phyloP scores from a whole-genome alignment of 2,888 invertebrate genomes.

The Parelbella ahira region DNA sequence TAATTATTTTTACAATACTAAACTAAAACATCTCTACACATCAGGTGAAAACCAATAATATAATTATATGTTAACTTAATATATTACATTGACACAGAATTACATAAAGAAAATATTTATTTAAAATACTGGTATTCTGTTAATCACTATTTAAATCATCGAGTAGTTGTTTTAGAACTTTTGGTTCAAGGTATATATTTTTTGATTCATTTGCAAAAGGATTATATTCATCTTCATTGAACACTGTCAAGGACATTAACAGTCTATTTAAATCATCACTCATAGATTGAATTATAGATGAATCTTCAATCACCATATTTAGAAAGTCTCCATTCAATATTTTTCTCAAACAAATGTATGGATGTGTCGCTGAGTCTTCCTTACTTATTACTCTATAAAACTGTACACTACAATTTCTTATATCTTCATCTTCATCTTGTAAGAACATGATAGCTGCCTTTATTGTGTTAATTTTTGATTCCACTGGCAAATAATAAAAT shows the following conservation, averaged over 20 bases:
- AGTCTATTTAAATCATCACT: too few species aligned
- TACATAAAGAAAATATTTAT: too few species aligned
- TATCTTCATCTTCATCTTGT: slow-evolving; percentile 78
- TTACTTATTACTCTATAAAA: slow-evolving; percentile 47
- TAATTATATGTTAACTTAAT: too few species aligned
- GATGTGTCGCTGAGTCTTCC: slow-evolving; percentile 39
- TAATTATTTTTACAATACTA: too few species aligned
- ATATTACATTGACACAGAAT: too few species aligned
- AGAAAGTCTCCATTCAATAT: slow-evolving; percentile 50
- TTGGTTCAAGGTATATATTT: slow-evolving; percentile 71
- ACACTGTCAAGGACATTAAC: too few species aligned
- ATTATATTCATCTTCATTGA: slow-evolving; percentile 53
- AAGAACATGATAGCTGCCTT: slow-evolving; percentile 65
- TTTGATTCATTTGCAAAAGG: slow-evolving; percentile 75
- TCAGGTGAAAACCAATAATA: too few species aligned
- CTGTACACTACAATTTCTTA: slow-evolving; percentile 60
- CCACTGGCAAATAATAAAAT: slow-evolving; percentile 43
- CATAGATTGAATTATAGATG: too few species aligned
- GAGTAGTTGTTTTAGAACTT: slow-evolving; percentile 48
- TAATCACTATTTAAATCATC: slow-evolving; percentile 27
- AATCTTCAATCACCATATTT: slow-evolving; percentile 36
- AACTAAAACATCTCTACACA: too few species aligned
- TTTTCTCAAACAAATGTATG: slow-evolving; percentile 52
- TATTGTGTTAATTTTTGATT: slow-evolving; percentile 51
- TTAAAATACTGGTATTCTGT: slow-evolving; percentile 19